phyloP scores from a whole-genome alignment of 2,797 vertebrate species.

The Chloroceryle inda region DNA sequence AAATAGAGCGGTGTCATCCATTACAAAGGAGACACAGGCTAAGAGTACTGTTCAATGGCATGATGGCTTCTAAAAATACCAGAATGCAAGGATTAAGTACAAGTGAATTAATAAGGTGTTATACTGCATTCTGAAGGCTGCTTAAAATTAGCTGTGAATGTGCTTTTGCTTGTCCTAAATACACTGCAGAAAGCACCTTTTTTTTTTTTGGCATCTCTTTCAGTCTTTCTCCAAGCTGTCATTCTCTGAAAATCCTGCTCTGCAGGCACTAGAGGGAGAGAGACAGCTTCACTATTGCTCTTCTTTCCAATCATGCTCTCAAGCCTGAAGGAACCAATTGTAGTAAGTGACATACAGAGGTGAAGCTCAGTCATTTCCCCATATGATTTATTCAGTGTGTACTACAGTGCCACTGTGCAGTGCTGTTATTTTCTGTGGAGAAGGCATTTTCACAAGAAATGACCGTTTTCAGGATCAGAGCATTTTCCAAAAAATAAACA shows the following conservation, averaged over 20 bases:
- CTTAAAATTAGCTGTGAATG: conserved; percentile 56
- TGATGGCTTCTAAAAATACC: conserved; percentile 56
- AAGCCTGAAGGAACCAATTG: conserved; percentile 19
- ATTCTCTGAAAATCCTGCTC: not conserved
- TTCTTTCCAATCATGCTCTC: not conserved
- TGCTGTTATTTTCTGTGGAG: not conserved
- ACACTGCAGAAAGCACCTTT: not conserved
- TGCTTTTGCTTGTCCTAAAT: conserved; percentile 52
- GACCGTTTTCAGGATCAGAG: not conserved
- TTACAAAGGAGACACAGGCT: not conserved
- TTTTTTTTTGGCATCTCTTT: not conserved
- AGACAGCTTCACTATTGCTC: not conserved
- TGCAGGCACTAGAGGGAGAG: conserved; percentile 2
- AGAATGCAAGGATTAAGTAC: conserved; percentile 23
- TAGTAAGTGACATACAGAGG: not conserved
- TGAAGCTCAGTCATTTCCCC: not conserved
- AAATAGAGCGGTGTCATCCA: not conserved
- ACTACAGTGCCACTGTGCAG: accelerated
- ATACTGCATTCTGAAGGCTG: conserved; percentile 24
- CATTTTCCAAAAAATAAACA: not conserved
- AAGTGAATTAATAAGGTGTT: conserved; percentile 47
- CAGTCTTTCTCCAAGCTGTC: conserved; percentile 11
- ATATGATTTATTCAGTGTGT: not conserved
- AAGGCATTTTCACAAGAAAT: not conserved
- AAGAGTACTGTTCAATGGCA: conserved; percentile 32